These are phyloP conservation scores for Porites evermanni DNA, from an alignment of 92 coral and sea anemone species.

Conservation along the genomic window DNA sequence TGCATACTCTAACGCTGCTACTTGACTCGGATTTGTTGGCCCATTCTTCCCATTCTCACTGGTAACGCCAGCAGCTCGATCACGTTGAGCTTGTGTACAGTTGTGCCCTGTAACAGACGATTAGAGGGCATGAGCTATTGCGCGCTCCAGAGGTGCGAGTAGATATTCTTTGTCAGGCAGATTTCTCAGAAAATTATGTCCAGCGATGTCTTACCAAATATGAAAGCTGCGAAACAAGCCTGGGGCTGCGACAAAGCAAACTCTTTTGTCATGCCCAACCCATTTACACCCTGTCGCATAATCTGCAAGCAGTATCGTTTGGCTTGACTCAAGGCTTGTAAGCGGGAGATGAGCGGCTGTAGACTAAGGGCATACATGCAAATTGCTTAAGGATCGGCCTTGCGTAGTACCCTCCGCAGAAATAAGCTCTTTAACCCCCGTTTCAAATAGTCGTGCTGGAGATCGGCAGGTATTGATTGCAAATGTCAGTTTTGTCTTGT, in stretches of 20 bases:
- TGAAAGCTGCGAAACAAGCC: too few species aligned
- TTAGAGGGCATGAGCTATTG: too few species aligned
- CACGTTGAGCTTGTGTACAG: constrained; percentile 1
- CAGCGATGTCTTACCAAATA: too few species aligned
- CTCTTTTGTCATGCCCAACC: constrained; percentile 24
- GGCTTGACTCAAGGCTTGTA: constrained; percentile 20
- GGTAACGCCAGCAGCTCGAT: neutral
- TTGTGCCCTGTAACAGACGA: neutral
- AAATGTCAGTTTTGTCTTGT: neutral
- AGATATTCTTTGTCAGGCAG: too few species aligned
- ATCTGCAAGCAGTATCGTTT: constrained; percentile 68
- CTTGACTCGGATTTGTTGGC: constrained; percentile 15
- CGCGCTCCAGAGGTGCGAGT: too few species aligned
- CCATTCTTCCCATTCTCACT: neutral
- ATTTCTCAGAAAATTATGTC: too few species aligned
- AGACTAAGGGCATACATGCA: constrained; percentile 48
- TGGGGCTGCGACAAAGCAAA: too few species aligned
- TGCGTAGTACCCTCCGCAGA: constrained; percentile 53
- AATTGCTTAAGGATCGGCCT: constrained; percentile 58
- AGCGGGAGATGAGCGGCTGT: constrained; percentile 56
- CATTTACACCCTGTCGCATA: constrained; percentile 48
- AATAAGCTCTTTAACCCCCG: constrained; percentile 28
- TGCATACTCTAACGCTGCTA: neutral
- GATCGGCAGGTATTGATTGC: constrained; percentile 48
- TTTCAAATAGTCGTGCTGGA: constrained; percentile 39